A percentile compares a stretch with the other conserved stretches of the same genome.
These are phyloP conservation scores for Brienomyrus brachyistius DNA, from an alignment of 2,113 vertebrate genomes.

Conservation along the genomic window DNA sequence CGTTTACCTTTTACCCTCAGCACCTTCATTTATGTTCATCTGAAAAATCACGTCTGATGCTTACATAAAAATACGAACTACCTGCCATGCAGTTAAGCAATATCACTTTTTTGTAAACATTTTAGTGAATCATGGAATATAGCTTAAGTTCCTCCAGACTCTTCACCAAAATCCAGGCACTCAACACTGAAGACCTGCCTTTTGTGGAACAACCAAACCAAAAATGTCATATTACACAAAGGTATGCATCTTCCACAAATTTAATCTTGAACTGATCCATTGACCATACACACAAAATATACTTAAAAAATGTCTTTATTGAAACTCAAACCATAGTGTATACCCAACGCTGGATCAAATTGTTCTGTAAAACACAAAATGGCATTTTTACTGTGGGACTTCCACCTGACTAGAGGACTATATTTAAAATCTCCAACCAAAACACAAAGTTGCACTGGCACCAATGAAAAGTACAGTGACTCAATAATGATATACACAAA, in stretches of 20 bases:
- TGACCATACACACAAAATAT: background rate
- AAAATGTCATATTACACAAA: background rate
- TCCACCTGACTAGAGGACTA: background rate
- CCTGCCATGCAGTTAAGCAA: background rate
- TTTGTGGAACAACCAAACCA: background rate
- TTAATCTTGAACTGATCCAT: background rate
- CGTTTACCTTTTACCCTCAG: too few species aligned
- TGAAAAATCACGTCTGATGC: background rate
- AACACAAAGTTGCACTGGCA: background rate
- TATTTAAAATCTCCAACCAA: background rate
- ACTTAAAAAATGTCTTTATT: conserved; percentile 54
- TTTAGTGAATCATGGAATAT: background rate
- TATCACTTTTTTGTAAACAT: background rate
- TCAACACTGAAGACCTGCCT: background rate
- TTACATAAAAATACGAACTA: background rate
- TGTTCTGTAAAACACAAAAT: conserved; percentile 29
- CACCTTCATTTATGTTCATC: background rate
- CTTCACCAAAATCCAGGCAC: background rate
- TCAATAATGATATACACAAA: background rate
- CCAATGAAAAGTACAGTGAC: background rate
- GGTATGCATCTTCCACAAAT: background rate
- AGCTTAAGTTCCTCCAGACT: background rate
- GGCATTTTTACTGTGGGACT: background rate
- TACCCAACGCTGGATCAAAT: conserved; percentile 32
- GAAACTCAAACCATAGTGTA: conserved; percentile 48